Conservation (phyloP, 1,140 invertebrate species). For the Drosophila varians region DNA sequence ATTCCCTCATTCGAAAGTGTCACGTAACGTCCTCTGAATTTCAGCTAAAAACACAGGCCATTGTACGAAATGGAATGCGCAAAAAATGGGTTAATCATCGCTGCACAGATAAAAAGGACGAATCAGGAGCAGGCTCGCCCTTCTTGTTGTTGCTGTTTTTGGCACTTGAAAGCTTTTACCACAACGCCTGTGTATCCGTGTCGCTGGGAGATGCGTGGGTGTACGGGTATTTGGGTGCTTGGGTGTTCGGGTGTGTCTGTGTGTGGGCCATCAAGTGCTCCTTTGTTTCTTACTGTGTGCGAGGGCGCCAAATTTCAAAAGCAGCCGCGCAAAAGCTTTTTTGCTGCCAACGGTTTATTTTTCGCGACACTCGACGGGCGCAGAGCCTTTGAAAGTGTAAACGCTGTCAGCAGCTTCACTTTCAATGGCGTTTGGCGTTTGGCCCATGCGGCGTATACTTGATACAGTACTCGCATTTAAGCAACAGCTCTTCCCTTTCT, state of each 20-base stretch:
- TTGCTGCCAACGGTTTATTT: constrained; percentile 68
- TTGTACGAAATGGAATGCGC: neutral
- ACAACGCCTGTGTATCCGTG: constrained; percentile 59
- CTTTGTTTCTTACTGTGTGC: constrained; percentile 64
- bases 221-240: too few species aligned
- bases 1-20: too few species aligned
- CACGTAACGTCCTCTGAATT: neutral
- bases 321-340: constrained; percentile 61
- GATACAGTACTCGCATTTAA: constrained; percentile 23
- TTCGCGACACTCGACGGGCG: constrained; percentile 52
- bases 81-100: constrained; percentile 35
- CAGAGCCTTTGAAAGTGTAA: constrained; percentile 65
- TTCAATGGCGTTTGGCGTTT: constrained; percentile 29
- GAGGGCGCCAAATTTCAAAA: constrained; percentile 80
- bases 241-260: constrained; percentile 13
- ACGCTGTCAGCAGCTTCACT: constrained; percentile 56
- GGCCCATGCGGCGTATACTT: constrained; percentile 33
- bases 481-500: neutral
- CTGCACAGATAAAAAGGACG: constrained; percentile 48
- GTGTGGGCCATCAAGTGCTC: constrained; percentile 63
- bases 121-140: constrained; percentile 43
- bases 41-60: neutral
- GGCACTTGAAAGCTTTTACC: constrained; percentile 80
- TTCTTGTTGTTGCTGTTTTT: constrained; percentile 53
- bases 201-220: neutral